phyloP scores from a whole-genome alignment of 2,113 vertebrate species.

The Actenoides hombroni region DNA sequence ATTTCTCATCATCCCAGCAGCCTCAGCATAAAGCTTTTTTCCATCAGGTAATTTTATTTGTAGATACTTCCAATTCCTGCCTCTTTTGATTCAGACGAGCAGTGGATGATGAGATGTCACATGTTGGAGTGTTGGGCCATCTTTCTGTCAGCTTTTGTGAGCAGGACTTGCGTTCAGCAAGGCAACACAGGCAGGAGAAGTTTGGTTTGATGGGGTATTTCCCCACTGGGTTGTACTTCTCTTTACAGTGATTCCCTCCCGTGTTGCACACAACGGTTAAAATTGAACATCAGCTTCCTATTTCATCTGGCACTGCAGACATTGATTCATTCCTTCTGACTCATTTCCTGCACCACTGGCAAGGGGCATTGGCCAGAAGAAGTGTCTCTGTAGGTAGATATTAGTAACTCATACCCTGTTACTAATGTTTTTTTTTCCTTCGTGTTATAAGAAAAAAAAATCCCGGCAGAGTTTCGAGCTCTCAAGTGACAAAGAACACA shows the following conservation, averaged over 20 bases:
- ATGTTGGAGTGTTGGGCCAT: not conserved
- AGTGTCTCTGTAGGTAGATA: slow-evolving; percentile 13
- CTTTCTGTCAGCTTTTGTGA: not conserved
- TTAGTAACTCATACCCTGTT: slow-evolving; percentile 6
- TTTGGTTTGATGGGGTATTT: not conserved
- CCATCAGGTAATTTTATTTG: not conserved
- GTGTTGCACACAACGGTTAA: not conserved
- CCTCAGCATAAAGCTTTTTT: not conserved
- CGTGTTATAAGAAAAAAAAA: not conserved
- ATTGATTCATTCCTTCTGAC: slow-evolving; percentile 45
- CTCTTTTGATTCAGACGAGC: not conserved
- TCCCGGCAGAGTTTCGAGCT: not conserved
- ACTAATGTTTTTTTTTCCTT: not conserved
- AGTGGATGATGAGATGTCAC: not conserved
- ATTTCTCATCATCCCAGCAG: not conserved
- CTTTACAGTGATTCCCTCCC: not conserved
- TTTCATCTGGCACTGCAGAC: slow-evolving; percentile 2
- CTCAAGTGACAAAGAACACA: not conserved
- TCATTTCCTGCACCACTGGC: slow-evolving; percentile 13
- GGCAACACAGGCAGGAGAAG: not conserved
- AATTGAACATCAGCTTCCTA: not conserved
- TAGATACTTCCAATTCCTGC: not conserved
- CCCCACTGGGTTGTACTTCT: not conserved
- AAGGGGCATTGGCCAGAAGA: not conserved
- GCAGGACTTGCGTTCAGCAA: not conserved